Conservation (phyloP, 2,113 vertebrate genomes). For the Vimba vimba region DNA sequence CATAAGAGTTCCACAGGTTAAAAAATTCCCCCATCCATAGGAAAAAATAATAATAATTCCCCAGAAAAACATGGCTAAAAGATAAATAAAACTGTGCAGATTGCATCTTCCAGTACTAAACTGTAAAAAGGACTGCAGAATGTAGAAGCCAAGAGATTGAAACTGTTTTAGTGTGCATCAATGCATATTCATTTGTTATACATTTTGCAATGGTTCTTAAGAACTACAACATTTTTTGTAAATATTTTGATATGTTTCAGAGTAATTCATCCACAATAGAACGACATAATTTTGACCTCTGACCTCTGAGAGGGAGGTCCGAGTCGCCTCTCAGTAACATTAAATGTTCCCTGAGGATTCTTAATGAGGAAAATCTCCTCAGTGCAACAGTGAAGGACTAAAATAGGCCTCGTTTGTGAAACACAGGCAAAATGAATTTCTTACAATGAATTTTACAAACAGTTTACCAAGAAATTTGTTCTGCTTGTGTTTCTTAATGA, state of each 20-base stretch:
- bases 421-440: not conserved
- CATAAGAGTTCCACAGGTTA: not conserved
- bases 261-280: not conserved
- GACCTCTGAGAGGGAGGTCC: not conserved
- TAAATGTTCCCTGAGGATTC: not conserved
- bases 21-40: not conserved
- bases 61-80: not conserved
- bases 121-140: not conserved
- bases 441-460: not conserved
- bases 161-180: not conserved
- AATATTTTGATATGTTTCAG: not conserved
- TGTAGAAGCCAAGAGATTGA: conserved; percentile 33
- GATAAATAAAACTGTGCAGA: not conserved
- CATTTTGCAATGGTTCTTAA: not conserved
- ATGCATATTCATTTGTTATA: conserved; percentile 1
- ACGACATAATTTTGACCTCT: not conserved
- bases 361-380: not conserved
- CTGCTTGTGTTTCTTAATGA: not conserved
- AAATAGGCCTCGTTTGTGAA: not conserved
- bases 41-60: no score
- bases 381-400: not conserved
- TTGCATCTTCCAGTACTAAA: not conserved
- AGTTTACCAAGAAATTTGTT: not conserved
- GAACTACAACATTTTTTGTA: not conserved
- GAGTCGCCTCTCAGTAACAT: not conserved